Percentiles rank a stretch among this genome's conserved stretches.
These are phyloP conservation scores for Amorpha juglandis DNA, from an alignment of 2,888 invertebrate species.

Conservation along the genomic window DNA sequence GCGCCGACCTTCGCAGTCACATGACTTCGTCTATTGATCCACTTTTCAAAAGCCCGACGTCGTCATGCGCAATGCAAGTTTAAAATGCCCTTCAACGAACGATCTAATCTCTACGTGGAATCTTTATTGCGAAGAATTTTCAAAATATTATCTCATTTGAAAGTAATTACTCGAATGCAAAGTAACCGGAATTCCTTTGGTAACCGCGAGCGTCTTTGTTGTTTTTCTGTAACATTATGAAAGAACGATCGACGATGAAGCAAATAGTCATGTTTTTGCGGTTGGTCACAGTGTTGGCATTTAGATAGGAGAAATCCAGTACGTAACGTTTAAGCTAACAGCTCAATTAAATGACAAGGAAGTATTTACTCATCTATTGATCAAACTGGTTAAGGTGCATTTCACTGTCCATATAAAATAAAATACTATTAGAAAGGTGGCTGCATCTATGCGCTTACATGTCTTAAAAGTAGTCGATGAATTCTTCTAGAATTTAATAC, in stretches of 20 bases:
- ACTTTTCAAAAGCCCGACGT: slow-evolving; percentile 56
- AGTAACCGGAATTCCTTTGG: slow-evolving; percentile 35
- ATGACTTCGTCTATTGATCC: slow-evolving; percentile 65
- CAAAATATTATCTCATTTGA: slow-evolving; percentile 24
- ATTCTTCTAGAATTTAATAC: slow-evolving; percentile 19
- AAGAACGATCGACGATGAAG: slow-evolving; percentile 41
- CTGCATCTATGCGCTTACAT: background rate
- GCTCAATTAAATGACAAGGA: slow-evolving; percentile 24
- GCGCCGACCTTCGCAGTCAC: slow-evolving; percentile 64
- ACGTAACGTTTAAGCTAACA: slow-evolving; percentile 21
- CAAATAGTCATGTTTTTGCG: slow-evolving; percentile 45
- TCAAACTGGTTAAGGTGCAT: slow-evolving; percentile 12
- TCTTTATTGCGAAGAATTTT: slow-evolving; percentile 31
- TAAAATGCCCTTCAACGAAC: slow-evolving; percentile 53
- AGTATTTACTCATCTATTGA: slow-evolving; percentile 22
- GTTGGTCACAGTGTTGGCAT: slow-evolving; percentile 38
- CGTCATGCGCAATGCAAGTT: slow-evolving; percentile 40
- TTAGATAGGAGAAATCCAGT: slow-evolving; percentile 39
- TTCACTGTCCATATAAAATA: slow-evolving; percentile 13
- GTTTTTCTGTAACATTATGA: slow-evolving; percentile 44
- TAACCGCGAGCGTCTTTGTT: slow-evolving; percentile 33
- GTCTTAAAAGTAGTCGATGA: slow-evolving; percentile 7
- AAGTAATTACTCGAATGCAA: slow-evolving; percentile 10
- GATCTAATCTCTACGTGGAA: slow-evolving; percentile 38
- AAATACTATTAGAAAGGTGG: slow-evolving; percentile 5